Conservation (phyloP, 30 jellyfish, hydroid and myxozoan species). For the Catostylus mosaicus region DNA sequence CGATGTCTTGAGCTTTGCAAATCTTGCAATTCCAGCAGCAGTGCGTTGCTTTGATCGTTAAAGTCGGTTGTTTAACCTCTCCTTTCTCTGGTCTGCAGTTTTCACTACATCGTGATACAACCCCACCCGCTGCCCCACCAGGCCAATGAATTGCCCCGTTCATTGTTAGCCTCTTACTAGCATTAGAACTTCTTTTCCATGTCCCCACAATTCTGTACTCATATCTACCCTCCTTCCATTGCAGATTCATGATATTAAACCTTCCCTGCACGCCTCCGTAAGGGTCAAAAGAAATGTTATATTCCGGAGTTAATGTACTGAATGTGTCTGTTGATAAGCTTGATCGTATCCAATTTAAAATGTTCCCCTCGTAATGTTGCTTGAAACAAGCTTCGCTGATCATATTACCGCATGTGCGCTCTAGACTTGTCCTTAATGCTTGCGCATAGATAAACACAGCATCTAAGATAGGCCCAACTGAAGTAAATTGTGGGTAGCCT, state of each 20-base stretch:
- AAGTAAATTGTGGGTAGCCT: constrained; percentile 21
- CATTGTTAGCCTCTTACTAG: background rate
- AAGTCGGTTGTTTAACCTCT: constrained; percentile 12
- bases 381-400: constrained; percentile 21
- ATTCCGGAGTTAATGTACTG: constrained; percentile 1
- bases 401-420: constrained; percentile 25
- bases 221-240: constrained; percentile 4
- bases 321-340: constrained; percentile 17
- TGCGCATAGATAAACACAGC: constrained; percentile 67
- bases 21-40: constrained; percentile 72
- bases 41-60: background rate
- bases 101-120: constrained; percentile 50
- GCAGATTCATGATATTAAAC: constrained; percentile 40
- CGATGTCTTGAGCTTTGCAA: constrained; percentile 49
- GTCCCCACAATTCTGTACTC: constrained; percentile 37
- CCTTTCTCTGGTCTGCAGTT: constrained; percentile 51
- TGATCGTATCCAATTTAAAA: constrained; percentile 19
- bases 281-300: constrained; percentile 46
- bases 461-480: constrained; percentile 55
- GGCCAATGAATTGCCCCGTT: constrained; percentile 21
- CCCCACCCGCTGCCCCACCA: background rate
- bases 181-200: constrained; percentile 43
- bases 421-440: constrained; percentile 26
- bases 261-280: constrained; percentile 67
- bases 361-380: constrained; percentile 9